phyloP scores from a whole-genome alignment of 1,140 invertebrate species.

The Drosophila carrolli region DNA sequence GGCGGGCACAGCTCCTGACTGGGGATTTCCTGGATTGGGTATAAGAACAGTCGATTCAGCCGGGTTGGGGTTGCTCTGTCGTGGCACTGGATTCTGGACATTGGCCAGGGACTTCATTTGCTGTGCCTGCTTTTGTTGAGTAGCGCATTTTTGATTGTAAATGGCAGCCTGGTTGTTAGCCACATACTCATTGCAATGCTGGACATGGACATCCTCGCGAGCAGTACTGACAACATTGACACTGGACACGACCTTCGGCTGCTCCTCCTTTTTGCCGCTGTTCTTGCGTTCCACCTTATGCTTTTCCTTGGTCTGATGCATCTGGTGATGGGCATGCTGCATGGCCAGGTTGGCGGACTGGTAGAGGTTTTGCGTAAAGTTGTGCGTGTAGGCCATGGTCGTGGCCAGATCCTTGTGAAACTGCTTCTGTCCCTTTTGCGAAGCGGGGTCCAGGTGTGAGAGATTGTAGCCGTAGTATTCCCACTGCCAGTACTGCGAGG shows the following conservation, averaged over 20 bases:
- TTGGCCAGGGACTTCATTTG: slow-evolving; percentile 64
- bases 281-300: slow-evolving; percentile 72
- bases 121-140: slow-evolving; percentile 69
- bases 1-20: slow-evolving; percentile 19
- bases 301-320: slow-evolving; percentile 78
- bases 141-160: slow-evolving; percentile 64
- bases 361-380: slow-evolving; percentile 80
- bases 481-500: slow-evolving; percentile 88
- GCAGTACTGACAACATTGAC: slow-evolving; percentile 31
- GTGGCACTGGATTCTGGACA: slow-evolving; percentile 41
- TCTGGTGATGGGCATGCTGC: slow-evolving; percentile 78
- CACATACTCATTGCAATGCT: slow-evolving; percentile 66
- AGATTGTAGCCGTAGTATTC: slow-evolving; percentile 87
- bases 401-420: slow-evolving; percentile 83
- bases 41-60: slow-evolving; percentile 44
- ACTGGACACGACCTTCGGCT: slow-evolving; percentile 41
- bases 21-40: slow-evolving; percentile 37
- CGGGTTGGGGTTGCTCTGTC: slow-evolving; percentile 42
- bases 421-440: slow-evolving; percentile 81
- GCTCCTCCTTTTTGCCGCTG: slow-evolving; percentile 68
- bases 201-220: slow-evolving; percentile 50
- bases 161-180: slow-evolving; percentile 56
- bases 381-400: slow-evolving; percentile 80
- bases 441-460: slow-evolving; percentile 85
- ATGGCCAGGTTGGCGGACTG: slow-evolving; percentile 73